Conservation (phyloP, 2,113 vertebrate genomes). For the Sebastes schlegelii region DNA sequence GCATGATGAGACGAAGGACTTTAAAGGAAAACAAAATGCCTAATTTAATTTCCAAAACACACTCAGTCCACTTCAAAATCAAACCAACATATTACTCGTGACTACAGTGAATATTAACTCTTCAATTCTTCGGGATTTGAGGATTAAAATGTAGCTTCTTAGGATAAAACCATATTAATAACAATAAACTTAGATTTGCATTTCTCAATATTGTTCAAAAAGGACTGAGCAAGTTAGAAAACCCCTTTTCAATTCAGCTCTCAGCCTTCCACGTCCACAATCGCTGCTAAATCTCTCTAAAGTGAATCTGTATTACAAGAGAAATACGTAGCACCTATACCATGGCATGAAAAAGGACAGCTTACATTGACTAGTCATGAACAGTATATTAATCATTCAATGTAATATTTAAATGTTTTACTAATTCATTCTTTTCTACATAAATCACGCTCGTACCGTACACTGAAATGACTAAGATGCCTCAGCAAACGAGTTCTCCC, state of each 20-base stretch:
- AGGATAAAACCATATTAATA: background rate
- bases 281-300: background rate
- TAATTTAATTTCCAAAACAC: background rate
- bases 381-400: slow-evolving; percentile 1
- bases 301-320: background rate
- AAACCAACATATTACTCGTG: background rate
- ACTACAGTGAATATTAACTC: background rate
- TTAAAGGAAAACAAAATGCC: background rate
- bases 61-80: background rate
- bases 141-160: background rate
- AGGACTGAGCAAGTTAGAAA: background rate
- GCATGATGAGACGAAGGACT: background rate
- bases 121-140: background rate
- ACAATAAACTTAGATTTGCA: too few species aligned
- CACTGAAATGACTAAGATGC: slow-evolving; percentile 10
- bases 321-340: background rate
- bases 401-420: background rate
- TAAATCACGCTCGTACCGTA: background rate
- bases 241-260: background rate
- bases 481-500: slow-evolving; percentile 9
- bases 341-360: background rate
- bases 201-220: background rate
- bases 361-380: background rate
- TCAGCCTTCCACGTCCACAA: background rate
- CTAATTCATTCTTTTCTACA: background rate